Evolutionary conservation across 2,113 vertebrate genomes (phyloP).

Genomic region (Corydoras maculifer): DNA sequence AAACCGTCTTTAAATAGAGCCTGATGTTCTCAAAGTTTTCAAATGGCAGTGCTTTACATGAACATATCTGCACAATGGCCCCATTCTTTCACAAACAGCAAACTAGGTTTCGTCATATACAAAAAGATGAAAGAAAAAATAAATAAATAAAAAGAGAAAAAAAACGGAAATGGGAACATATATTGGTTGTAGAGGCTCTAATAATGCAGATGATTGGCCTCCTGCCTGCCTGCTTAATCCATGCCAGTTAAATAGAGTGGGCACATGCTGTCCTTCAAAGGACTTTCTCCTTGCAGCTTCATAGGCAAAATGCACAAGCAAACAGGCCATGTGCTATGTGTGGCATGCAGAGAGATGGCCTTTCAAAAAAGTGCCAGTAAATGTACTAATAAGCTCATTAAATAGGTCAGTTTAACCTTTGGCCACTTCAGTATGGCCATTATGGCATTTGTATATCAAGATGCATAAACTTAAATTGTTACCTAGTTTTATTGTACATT

Average conservation of each 20-base stretch:
- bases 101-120: neutral
- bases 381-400: slow-evolving; percentile 41
- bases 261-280: slow-evolving; percentile 38
- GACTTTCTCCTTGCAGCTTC: slow-evolving; percentile 27
- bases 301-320: slow-evolving; percentile 35
- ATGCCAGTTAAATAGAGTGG: slow-evolving; percentile 39
- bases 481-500: too few relatives aligned
- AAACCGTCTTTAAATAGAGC: slow-evolving; percentile 14
- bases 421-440: neutral
- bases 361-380: slow-evolving; percentile 39
- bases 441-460: too few relatives aligned
- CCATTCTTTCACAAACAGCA: slow-evolving; percentile 22
- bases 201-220: slow-evolving; percentile 6
- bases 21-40: slow-evolving; percentile 21
- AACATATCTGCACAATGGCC: slow-evolving; percentile 30
- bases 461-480: too few relatives aligned
- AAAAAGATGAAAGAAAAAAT: too few relatives aligned
- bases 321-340: slow-evolving; percentile 25
- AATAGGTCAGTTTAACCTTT: slow-evolving; percentile 40
- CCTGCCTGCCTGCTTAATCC: slow-evolving; percentile 1
- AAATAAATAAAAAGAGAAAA: neutral
- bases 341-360: neutral
- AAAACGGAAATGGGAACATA: neutral
- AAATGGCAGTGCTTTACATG: slow-evolving; percentile 22
- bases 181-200: slow-evolving; percentile 6